Percentiles rank a stretch among this genome's conserved stretches.
These are phyloP conservation scores for Cacoxenus indagator DNA, from an alignment of 2,888 invertebrate species.

Conservation along the genomic window DNA sequence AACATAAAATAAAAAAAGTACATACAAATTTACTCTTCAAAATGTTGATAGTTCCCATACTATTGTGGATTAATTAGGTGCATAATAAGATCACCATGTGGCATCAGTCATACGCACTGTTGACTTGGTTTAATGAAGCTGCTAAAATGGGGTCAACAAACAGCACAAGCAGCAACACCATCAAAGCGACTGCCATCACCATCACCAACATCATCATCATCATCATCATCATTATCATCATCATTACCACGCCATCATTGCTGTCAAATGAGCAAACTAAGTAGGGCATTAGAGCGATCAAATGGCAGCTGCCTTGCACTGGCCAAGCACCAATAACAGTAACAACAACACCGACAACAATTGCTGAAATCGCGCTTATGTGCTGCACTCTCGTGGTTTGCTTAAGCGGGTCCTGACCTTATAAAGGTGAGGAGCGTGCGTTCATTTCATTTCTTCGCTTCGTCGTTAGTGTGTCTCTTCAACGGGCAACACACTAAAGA, in stretches of 20 bases:
- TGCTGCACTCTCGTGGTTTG: background rate
- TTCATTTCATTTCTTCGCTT: slow-evolving; percentile 31
- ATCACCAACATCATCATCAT: background rate
- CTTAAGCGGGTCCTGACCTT: slow-evolving; percentile 56
- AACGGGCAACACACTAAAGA: background rate
- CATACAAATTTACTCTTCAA: too few relatives aligned
- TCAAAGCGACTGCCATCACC: background rate
- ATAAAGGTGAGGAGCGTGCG: slow-evolving; percentile 67
- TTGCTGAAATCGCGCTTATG: background rate
- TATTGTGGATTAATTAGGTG: too few relatives aligned
- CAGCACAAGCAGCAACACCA: background rate
- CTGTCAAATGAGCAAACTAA: background rate
- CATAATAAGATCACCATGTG: too few relatives aligned
- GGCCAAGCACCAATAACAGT: slow-evolving; percentile 10
- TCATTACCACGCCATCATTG: background rate
- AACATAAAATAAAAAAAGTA: too few relatives aligned
- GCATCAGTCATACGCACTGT: background rate
- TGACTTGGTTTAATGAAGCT: background rate
- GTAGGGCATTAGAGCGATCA: slow-evolving; percentile 27
- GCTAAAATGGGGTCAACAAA: background rate
- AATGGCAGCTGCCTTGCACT: slow-evolving; percentile 23
- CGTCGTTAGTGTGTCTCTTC: background rate
- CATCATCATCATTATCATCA: background rate
- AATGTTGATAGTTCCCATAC: too few relatives aligned
- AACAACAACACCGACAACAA: slow-evolving; percentile 21